phyloP scores from a whole-genome alignment of 2,888 invertebrate genomes.

The Acanthoscelides obtectus region DNA sequence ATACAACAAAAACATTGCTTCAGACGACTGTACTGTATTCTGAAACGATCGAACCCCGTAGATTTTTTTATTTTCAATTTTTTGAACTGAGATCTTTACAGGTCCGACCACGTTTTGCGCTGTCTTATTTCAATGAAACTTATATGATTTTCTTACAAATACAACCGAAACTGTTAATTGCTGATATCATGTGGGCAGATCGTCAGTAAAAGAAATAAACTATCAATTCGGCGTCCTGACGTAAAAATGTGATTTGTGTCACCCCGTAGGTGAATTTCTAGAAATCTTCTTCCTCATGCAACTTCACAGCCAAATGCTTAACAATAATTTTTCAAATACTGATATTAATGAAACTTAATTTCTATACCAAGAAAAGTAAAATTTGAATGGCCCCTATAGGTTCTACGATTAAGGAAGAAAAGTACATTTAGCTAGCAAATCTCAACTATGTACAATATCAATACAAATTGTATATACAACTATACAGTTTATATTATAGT shows the following conservation, averaged over 20 bases:
- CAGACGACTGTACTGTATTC: no score
- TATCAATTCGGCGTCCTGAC: no score
- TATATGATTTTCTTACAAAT: no score
- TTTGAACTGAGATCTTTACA: no score
- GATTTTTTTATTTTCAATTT: no score
- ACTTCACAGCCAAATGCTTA: constrained; percentile 46
- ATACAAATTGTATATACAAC: constrained; percentile 25
- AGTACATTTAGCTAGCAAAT: constrained; percentile 20
- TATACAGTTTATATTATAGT: constrained; percentile 16
- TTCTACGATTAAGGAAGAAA: constrained; percentile 36
- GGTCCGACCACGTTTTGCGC: no score
- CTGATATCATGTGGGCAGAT: no score
- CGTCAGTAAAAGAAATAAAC: no score
- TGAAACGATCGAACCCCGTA: no score
- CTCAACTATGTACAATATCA: constrained; percentile 26
- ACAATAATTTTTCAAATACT: constrained; percentile 42
- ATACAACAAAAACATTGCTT: no score
- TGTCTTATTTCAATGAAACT: no score
- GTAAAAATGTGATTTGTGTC: background rate
- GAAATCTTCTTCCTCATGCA: constrained; percentile 23
- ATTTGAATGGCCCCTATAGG: constrained; percentile 39
- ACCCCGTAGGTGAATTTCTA: background rate
- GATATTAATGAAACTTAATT: constrained; percentile 38
- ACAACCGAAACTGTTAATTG: no score
- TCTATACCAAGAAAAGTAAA: constrained; percentile 34